phyloP scores from a whole-genome alignment of 37 sponge, comb jelly and placozoan species.

The Amphimedon queenslandica region DNA sequence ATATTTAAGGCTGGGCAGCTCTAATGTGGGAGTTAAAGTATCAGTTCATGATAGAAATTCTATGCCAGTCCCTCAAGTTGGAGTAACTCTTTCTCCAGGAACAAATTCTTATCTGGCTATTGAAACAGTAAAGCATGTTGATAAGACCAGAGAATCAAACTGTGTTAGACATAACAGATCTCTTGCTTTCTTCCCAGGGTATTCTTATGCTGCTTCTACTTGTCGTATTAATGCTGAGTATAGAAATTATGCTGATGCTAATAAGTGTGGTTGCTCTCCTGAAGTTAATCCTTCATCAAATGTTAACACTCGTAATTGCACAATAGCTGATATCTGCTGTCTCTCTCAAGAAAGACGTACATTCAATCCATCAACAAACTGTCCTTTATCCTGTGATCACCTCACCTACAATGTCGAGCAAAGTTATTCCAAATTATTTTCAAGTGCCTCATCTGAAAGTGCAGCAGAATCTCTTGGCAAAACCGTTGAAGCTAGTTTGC shows the following conservation, averaged over 20 bases:
- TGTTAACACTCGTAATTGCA: background rate
- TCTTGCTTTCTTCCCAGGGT: conserved; percentile 1
- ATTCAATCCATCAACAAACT: background rate
- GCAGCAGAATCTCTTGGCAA: background rate
- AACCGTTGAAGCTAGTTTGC: no score
- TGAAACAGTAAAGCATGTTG: background rate
- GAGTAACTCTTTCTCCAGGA: conserved; percentile 18
- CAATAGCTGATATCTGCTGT: conserved; percentile 5
- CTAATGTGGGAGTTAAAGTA: conserved; percentile 9
- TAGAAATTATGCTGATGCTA: background rate
- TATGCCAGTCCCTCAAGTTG: conserved; percentile 10
- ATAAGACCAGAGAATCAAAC: background rate
- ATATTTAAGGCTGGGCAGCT: no score
- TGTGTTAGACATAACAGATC: background rate
- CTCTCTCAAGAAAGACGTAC: background rate
- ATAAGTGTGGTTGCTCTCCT: conserved; percentile 4
- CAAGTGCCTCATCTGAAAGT: no score
- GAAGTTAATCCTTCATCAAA: background rate
- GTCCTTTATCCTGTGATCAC: background rate
- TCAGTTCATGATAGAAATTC: conserved; percentile 1
- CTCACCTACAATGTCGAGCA: background rate
- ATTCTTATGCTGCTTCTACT: conserved; percentile 3
- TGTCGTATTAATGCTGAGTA: conserved; percentile 9
- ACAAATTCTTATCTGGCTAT: background rate
- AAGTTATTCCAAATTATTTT: no score